These are phyloP conservation scores for Lepidochrysops patricia DNA, from an alignment of 2,888 invertebrate species.

Conservation along the genomic window DNA sequence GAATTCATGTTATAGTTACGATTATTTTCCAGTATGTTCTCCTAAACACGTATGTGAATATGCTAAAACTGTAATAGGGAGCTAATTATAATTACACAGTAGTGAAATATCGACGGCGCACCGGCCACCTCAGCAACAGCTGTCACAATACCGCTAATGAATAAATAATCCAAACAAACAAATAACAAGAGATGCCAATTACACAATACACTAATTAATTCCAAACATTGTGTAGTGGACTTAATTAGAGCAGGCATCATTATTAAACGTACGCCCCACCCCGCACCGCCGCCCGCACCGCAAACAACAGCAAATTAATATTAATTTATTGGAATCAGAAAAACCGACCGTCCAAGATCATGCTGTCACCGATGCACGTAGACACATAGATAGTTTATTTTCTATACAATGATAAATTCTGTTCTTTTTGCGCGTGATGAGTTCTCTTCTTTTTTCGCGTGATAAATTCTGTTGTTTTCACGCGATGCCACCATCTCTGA, in stretches of 20 bases:
- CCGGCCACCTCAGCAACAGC: constrained; percentile 47
- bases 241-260: constrained; percentile 61
- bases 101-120: constrained; percentile 31
- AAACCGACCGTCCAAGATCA: constrained; percentile 17
- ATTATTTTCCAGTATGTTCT: too few relatives aligned
- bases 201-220: constrained; percentile 75
- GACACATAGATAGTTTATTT: too few relatives aligned
- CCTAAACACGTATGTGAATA: too few relatives aligned
- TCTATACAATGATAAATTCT: too few relatives aligned
- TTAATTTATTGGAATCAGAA: constrained; percentile 31
- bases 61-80: too few relatives aligned
- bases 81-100: constrained; percentile 7
- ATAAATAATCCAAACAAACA: constrained; percentile 73
- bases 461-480: too few relatives aligned
- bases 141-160: constrained; percentile 70
- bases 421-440: too few relatives aligned
- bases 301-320: constrained; percentile 40
- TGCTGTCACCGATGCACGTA: too few relatives aligned
- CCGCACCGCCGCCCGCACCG: neutral
- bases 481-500: too few relatives aligned
- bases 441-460: too few relatives aligned
- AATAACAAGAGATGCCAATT: constrained; percentile 75
- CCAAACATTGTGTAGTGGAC: constrained; percentile 74
- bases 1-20: too few relatives aligned
- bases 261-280: constrained; percentile 28